Base-by-base conservation (phyloP, 2,113 vertebrate genomes). In the Pelmatolapia mariae region DNA sequence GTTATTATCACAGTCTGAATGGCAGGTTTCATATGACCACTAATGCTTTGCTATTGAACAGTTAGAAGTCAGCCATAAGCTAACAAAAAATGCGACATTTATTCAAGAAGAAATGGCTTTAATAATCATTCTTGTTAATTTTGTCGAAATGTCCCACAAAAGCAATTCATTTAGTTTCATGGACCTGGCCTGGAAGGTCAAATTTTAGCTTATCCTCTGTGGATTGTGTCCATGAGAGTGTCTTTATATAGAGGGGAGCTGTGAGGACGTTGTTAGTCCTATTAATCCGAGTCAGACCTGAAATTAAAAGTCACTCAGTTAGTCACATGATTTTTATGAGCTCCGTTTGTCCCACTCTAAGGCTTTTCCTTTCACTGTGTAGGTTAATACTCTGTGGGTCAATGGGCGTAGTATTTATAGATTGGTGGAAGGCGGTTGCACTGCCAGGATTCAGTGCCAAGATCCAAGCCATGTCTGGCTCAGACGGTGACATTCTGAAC, bases 401-500 rank as follows among this genome's bases (percentile, higher is more conserved):
- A 81, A 59, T 43, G 85, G 12, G 8, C 2, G 13, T 18, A 45
- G 91, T 94, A 95, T 95, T 91, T 91, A 93, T 95, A 95, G 92
- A 73, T 56, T 78, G 18, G 80, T 11, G 82, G 43, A 78, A 81
- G 66, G 38, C 53, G 15, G 56, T 8, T 45, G 45, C 24, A 63
- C 85, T 92, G 93, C 92, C 93, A 92, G 89, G 83, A 43, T 79
- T 53, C 24, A 7, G 82, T 80, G 89, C 91, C 76, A 8, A 80
- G 91, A 85, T 86, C 84, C n/a, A 1, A 71, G 83, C 57, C 84
- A 33, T 38, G 81, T 88, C 82, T 95, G 94, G 88, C 94, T 94
- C 80, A 68, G 80, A 7, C 68, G 57, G 66, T 92, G 94, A 94
- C 96, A 96, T 97, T 95, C 96, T 86, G 90, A 89, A 92, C 88